Conservation (phyloP, 2,113 vertebrate genomes). For the Psilopogon haemacephalus region DNA sequence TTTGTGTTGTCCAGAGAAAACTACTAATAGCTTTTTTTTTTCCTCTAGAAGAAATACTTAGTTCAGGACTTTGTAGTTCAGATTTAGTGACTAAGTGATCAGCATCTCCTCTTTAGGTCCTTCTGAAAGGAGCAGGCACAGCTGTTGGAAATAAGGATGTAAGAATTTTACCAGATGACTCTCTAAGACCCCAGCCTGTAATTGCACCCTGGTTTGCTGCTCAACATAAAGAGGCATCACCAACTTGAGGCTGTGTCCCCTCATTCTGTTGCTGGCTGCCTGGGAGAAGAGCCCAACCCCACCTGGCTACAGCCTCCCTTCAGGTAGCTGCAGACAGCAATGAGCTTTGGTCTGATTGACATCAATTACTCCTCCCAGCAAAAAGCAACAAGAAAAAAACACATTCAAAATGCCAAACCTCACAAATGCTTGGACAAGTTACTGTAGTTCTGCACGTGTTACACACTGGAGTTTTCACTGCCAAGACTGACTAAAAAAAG, state of each 20-base stretch:
- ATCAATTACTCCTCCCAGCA: background rate
- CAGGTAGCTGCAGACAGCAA: no score
- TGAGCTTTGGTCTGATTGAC: background rate
- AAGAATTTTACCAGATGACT: background rate
- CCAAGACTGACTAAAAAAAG: slow-evolving; percentile 37
- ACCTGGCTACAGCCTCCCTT: no score
- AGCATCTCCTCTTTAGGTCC: background rate
- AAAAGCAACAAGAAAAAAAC: background rate
- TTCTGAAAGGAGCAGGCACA: background rate
- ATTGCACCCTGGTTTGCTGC: background rate
- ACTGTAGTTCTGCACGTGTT: background rate
- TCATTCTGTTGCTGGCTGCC: no score
- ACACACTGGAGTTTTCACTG: background rate
- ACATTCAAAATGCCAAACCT: background rate
- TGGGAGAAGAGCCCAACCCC: no score
- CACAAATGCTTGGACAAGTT: background rate
- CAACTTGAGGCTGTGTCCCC: no score
- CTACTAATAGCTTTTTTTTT: background rate
- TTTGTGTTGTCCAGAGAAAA: background rate
- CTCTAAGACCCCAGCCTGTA: background rate
- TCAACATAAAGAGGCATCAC: background rate
- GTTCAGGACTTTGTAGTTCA: background rate
- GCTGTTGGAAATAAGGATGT: background rate
- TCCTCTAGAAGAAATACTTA: background rate
- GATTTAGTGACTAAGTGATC: background rate